Conservation (phyloP, 2,797 vertebrate genomes). For the Poeciliopsis paucimaculata region DNA sequence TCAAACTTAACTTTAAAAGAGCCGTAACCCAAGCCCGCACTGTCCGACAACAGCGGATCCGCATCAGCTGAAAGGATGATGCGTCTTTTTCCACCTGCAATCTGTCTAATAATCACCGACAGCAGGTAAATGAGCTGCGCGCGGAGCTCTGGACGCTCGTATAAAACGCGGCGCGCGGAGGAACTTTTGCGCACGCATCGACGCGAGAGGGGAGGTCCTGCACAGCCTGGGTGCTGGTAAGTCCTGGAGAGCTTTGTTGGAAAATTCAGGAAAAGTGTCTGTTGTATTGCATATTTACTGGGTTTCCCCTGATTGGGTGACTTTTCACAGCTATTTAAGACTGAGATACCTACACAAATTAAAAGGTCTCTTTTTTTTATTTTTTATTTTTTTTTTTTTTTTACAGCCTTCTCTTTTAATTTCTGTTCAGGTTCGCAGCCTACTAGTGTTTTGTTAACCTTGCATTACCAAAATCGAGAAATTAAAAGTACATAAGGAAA, state of each 20-base stretch:
- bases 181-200: slow-evolving; percentile 36
- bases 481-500: neutral
- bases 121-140: slow-evolving; percentile 76
- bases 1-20: slow-evolving; percentile 74
- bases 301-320: neutral
- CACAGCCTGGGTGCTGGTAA: slow-evolving; percentile 59
- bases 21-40: slow-evolving; percentile 74
- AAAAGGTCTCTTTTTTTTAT: neutral
- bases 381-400: neutral
- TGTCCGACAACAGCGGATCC: slow-evolving; percentile 47
- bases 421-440: neutral
- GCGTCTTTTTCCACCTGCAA: slow-evolving; percentile 76
- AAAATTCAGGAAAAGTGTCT: neutral
- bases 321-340: neutral
- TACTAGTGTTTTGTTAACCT: neutral
- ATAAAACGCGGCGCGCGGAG: slow-evolving; percentile 57
- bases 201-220: slow-evolving; percentile 41
- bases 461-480: neutral
- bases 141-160: slow-evolving; percentile 24
- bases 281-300: neutral
- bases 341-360: neutral
- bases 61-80: slow-evolving; percentile 73
- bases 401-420: neutral
- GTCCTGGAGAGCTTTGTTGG: neutral
- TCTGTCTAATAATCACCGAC: slow-evolving; percentile 79